Evolutionary conservation across 2,113 vertebrate species (phyloP).

Genomic region (Heterochromis multidens): DNA sequence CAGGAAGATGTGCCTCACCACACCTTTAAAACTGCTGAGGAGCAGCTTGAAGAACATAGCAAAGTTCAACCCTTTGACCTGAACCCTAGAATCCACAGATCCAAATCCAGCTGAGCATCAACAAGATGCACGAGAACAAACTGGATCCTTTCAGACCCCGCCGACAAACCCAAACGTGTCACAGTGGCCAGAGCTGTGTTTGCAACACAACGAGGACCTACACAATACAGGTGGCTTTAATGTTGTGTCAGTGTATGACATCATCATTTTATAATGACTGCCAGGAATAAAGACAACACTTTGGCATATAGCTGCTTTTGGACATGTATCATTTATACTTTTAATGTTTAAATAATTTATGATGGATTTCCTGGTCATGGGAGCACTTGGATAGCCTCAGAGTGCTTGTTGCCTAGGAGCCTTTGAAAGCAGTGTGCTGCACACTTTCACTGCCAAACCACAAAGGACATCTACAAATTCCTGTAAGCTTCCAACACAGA

Average conservation of each 20-base stretch:
- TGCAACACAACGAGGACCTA: background rate
- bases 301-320: background rate
- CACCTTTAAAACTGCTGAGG: background rate
- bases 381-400: background rate
- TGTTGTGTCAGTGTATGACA: background rate
- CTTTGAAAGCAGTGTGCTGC: background rate
- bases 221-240: background rate
- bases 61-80: background rate
- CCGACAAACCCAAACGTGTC: fast-evolving
- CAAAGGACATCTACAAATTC: background rate
- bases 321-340: background rate
- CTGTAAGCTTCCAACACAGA: fast-evolving
- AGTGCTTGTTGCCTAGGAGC: fast-evolving
- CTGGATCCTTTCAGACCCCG: background rate
- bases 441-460: background rate
- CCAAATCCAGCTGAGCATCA: background rate
- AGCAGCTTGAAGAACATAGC: background rate
- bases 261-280: background rate
- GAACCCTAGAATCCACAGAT: background rate
- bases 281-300: background rate
- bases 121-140: background rate
- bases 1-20: background rate
- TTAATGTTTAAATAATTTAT: background rate
- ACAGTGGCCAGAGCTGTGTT: background rate
- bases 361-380: background rate